Conservation (phyloP, 2,888 invertebrate genomes). For the Slavum lentiscoides region DNA sequence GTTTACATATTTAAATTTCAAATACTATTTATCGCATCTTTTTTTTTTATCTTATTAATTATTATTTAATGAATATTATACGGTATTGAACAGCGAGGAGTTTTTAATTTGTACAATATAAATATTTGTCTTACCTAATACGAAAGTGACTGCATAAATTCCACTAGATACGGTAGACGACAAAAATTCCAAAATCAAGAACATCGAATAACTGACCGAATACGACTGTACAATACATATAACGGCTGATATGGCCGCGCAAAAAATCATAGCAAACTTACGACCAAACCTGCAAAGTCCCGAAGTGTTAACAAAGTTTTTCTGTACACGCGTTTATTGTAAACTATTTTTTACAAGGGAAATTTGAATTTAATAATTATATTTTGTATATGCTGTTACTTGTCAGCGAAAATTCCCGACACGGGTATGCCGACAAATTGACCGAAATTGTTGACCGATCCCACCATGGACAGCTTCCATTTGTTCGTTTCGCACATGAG, state of each 20-base stretch:
- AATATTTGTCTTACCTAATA: constrained; percentile 60
- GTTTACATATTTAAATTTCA: too few species aligned
- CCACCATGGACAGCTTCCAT: constrained; percentile 68
- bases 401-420: constrained; percentile 60
- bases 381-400: neutral
- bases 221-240: constrained; percentile 65
- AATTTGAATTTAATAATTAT: too few species aligned
- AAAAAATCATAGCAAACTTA: constrained; percentile 65
- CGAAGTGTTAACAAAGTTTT: too few species aligned
- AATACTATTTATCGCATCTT: too few species aligned
- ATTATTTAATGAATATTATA: too few species aligned
- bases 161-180: constrained; percentile 69
- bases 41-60: too few species aligned
- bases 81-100: too few species aligned
- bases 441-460: constrained; percentile 70
- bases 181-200: constrained; percentile 64
- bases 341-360: too few species aligned
- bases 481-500: constrained; percentile 67
- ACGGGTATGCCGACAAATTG: constrained; percentile 67
- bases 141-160: constrained; percentile 67
- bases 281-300: constrained; percentile 64
- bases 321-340: too few species aligned
- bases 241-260: constrained; percentile 65
- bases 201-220: constrained; percentile 64
- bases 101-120: neutral